Percentiles rank a stretch among this genome's conserved stretches.
Conservation (phyloP, 2,113 vertebrate genomes). For the Cavia porcellus region DNA sequence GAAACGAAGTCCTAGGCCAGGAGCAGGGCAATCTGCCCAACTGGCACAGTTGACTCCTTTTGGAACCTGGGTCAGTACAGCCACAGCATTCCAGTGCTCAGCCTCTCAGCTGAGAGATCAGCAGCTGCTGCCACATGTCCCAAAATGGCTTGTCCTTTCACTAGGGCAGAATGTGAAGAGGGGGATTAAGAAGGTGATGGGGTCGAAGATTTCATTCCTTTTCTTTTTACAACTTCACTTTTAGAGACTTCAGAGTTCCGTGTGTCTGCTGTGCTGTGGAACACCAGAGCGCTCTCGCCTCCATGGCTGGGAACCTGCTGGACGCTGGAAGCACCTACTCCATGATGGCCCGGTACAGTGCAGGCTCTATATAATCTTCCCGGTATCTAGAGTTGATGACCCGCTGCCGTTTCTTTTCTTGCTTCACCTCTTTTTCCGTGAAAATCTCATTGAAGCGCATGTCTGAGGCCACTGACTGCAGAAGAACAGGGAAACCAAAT, state of each 20-base stretch:
- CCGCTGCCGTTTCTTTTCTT: constrained; percentile 96
- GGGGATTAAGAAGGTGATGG: constrained; percentile 70
- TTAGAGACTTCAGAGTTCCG: constrained; percentile 81
- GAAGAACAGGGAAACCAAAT: constrained; percentile 64
- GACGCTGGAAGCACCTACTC: constrained; percentile 90
- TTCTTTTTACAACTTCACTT: constrained; percentile 81
- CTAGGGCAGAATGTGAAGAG: constrained; percentile 54
- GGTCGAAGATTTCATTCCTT: constrained; percentile 81
- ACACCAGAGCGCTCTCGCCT: constrained; percentile 82
- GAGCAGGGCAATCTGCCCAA: constrained; percentile 39
- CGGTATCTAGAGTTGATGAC: constrained; percentile 98
- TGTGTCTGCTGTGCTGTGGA: constrained; percentile 85
- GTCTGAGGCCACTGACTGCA: constrained; percentile 97
- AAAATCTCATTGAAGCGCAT: constrained; percentile 99
- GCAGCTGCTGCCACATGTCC: constrained; percentile 50
- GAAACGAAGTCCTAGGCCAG: constrained; percentile 72
- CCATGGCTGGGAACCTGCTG: constrained; percentile 47
- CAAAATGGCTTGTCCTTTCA: constrained; percentile 64
- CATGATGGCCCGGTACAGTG: constrained; percentile 97
- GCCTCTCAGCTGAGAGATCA: constrained; percentile 37
- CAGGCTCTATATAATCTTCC: constrained; percentile 97
- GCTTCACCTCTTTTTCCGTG: constrained; percentile 93
- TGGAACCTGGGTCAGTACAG: constrained; percentile 21
- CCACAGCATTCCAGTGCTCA: constrained; percentile 64
- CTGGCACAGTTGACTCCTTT: constrained; percentile 25